phyloP scores from a whole-genome alignment of 1,140 invertebrate species.

The Calycopis cecrops region DNA sequence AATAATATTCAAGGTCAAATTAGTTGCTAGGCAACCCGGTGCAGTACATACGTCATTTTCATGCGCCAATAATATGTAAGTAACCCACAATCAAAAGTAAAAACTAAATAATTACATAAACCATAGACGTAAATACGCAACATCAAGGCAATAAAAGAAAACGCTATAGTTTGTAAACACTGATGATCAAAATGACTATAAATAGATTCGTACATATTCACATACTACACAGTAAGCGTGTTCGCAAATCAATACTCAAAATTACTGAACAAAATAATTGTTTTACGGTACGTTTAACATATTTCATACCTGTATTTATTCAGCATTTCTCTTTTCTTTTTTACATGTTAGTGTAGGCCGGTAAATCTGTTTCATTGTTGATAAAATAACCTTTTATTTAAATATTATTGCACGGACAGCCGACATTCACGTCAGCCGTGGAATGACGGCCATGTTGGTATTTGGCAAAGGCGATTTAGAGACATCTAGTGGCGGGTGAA shows the following conservation, averaged over 20 bases:
- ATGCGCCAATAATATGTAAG: slow-evolving; percentile 33
- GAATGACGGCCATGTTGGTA: slow-evolving; percentile 50
- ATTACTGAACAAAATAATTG: background rate
- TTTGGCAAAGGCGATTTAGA: slow-evolving; percentile 23
- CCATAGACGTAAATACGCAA: background rate
- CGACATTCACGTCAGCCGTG: slow-evolving; percentile 36
- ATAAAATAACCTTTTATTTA: slow-evolving; percentile 26
- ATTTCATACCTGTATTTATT: slow-evolving; percentile 19
- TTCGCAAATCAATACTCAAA: slow-evolving; percentile 5
- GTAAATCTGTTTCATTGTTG: slow-evolving; percentile 21
- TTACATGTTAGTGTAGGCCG: slow-evolving; percentile 20
- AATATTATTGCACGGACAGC: slow-evolving; percentile 37
- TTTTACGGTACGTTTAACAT: background rate
- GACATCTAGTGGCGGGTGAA: slow-evolving; percentile 47
- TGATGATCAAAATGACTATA: too few species aligned
- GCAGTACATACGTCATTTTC: slow-evolving; percentile 42
- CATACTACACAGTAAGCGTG: background rate
- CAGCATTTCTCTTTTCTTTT: slow-evolving; percentile 22
- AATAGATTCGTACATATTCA: too few species aligned
- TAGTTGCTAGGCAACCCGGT: slow-evolving; percentile 55
- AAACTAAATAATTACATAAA: background rate
- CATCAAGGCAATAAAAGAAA: background rate
- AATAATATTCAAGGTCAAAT: slow-evolving; percentile 25
- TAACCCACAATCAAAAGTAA: slow-evolving; percentile 3
- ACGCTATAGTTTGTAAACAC: background rate